A percentile compares a stretch with the other conserved stretches of the same genome.
Conservation (phyloP, 2,113 vertebrate genomes). For the Nycticryphes semicollaris region DNA sequence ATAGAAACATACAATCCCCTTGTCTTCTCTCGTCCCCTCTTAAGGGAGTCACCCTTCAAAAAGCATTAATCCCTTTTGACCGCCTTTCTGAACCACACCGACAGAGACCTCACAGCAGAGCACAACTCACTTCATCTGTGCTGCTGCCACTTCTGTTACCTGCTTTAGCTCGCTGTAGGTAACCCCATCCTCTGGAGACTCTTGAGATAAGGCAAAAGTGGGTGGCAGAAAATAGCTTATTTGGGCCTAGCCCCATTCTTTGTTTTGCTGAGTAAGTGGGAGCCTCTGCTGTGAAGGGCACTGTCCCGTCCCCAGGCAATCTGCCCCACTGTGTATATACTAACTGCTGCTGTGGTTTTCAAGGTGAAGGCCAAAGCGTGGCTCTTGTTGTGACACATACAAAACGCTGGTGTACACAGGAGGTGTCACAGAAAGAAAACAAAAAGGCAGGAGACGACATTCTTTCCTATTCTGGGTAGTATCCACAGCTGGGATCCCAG, state of each 20-base stretch:
- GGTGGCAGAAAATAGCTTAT: background rate
- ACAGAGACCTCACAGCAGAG: background rate
- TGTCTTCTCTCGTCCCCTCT: background rate
- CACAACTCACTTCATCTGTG: background rate
- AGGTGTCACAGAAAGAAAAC: background rate
- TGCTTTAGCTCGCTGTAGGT: background rate
- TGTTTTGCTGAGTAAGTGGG: background rate
- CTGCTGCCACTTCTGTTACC: background rate
- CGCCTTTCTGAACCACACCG: background rate
- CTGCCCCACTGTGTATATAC: background rate
- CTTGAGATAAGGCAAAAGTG: background rate
- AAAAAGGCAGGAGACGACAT: background rate
- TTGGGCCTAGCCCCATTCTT: background rate
- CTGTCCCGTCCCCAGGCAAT: background rate
- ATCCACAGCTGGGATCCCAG: background rate
- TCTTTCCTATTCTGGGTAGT: background rate
- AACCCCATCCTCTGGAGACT: background rate
- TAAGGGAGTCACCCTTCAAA: slow-evolving; percentile 11
- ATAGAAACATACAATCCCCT: slow-evolving; percentile 9
- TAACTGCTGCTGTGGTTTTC: background rate
- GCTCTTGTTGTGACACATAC: background rate
- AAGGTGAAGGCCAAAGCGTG: background rate
- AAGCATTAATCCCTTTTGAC: background rate
- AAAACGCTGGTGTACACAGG: background rate
- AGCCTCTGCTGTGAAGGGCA: background rate